These are phyloP conservation scores for Malacoctenus gilli DNA, from an alignment of 2,797 vertebrate species.

Conservation along the genomic window DNA sequence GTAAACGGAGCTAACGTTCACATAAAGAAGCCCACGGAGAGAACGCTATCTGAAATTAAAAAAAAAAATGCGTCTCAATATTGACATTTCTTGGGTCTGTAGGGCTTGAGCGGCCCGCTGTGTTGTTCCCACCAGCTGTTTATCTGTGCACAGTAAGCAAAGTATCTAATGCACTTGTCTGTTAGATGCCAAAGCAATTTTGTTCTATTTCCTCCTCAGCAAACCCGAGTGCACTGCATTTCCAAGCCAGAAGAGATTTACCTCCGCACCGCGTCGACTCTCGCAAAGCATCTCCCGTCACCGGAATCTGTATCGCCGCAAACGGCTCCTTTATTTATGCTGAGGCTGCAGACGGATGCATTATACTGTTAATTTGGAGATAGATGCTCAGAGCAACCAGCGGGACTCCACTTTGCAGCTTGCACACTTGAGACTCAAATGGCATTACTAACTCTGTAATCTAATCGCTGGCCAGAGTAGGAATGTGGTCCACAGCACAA, in stretches of 20 bases:
- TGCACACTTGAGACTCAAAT: slow-evolving; percentile 64
- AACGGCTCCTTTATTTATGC: slow-evolving; percentile 16
- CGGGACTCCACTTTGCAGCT: slow-evolving; percentile 64
- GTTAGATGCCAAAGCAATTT: slow-evolving; percentile 25
- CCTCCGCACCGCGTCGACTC: background rate
- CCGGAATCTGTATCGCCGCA: too few relatives aligned
- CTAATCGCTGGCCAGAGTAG: slow-evolving; percentile 73
- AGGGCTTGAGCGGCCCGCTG: slow-evolving; percentile 10
- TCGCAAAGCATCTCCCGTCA: slow-evolving; percentile 6
- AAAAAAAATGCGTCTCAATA: slow-evolving; percentile 5
- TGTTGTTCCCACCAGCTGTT: slow-evolving; percentile 38
- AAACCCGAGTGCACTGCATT: slow-evolving; percentile 11
- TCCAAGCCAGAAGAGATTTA: slow-evolving; percentile 18
- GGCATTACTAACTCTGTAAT: slow-evolving; percentile 73
- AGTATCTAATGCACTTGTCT: slow-evolving; percentile 21
- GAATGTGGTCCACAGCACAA: slow-evolving; percentile 65
- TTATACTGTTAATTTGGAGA: slow-evolving; percentile 47
- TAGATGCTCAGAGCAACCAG: slow-evolving; percentile 49
- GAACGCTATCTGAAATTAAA: slow-evolving; percentile 4
- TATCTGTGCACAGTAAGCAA: slow-evolving; percentile 31
- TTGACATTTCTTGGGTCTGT: slow-evolving; percentile 8
- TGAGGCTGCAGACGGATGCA: slow-evolving; percentile 21
- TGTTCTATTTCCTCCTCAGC: slow-evolving; percentile 17
- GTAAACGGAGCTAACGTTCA: slow-evolving; percentile 8
- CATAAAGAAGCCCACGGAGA: background rate